These are phyloP conservation scores for Tetranychus truncatus DNA, from an alignment of 2,888 invertebrate genomes.

Conservation along the genomic window DNA sequence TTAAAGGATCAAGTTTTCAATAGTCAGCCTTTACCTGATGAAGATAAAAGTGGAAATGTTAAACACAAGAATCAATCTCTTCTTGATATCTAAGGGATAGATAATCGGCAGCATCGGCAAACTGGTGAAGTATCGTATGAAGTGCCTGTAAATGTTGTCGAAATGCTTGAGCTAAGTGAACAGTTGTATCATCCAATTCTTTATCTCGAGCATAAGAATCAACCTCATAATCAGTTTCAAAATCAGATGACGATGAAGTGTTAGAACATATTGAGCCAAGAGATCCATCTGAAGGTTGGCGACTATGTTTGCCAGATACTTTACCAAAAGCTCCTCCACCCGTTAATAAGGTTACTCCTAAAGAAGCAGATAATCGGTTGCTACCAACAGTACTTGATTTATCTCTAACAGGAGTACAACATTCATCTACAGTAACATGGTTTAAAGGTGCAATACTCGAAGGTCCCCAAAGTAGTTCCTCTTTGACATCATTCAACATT, in stretches of 20 bases:
- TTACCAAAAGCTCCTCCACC: background rate
- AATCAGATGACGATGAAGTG: conserved; percentile 24
- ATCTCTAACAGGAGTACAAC: background rate
- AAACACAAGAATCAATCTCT: conserved; percentile 28
- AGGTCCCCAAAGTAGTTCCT: conserved; percentile 32
- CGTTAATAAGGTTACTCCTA: conserved; percentile 1
- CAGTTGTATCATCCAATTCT: conserved; percentile 23
- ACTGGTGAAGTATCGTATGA: conserved; percentile 31
- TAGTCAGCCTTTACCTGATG: too few species aligned
- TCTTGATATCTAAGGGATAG: conserved; percentile 31
- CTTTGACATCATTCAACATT: conserved; percentile 32
- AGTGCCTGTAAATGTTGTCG: conserved; percentile 32
- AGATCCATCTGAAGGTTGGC: conserved; percentile 26
- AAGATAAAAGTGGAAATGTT: background rate
- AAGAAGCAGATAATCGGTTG: background rate
- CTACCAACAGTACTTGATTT: background rate
- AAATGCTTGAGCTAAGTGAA: conserved; percentile 31
- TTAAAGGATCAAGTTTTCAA: too few species aligned
- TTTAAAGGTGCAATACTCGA: conserved; percentile 7
- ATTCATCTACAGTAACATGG: background rate
- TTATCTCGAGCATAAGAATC: conserved; percentile 26
- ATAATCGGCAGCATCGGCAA: conserved; percentile 33
- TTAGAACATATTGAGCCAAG: conserved; percentile 26
- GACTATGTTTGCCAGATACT: conserved; percentile 22
- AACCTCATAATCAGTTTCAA: conserved; percentile 27